phyloP scores from a whole-genome alignment of 2,113 vertebrate species.

The Talpa occidentalis region DNA sequence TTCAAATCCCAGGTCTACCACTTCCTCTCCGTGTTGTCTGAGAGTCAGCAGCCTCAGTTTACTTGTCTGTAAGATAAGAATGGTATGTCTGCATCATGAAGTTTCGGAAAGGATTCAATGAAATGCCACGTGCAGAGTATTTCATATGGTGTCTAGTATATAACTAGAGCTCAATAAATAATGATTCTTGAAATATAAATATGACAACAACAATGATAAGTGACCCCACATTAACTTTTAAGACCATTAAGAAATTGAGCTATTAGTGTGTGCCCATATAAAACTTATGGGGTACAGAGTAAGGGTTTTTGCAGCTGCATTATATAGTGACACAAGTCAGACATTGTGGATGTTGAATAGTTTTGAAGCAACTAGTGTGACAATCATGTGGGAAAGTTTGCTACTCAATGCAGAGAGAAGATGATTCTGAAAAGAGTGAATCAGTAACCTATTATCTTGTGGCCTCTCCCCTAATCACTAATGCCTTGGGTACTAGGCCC shows the following conservation, averaged over 20 bases:
- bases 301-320: background rate
- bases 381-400: conserved; percentile 9
- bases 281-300: background rate
- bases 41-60: background rate
- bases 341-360: background rate
- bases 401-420: background rate
- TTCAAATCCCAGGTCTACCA: background rate
- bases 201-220: background rate
- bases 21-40: background rate
- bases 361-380: background rate
- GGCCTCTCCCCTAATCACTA: background rate
- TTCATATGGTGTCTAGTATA: background rate
- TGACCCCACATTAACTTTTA: background rate
- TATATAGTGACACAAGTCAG: background rate
- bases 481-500: background rate
- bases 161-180: background rate
- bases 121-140: background rate
- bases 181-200: background rate
- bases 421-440: background rate
- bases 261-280: background rate
- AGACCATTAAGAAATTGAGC: conserved; percentile 1
- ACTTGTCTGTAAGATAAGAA: background rate
- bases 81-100: background rate
- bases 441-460: background rate
- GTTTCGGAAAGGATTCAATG: background rate